Base-by-base conservation (phyloP, 92 coral and sea anemone species). In the Paramuricea clavata region DNA sequence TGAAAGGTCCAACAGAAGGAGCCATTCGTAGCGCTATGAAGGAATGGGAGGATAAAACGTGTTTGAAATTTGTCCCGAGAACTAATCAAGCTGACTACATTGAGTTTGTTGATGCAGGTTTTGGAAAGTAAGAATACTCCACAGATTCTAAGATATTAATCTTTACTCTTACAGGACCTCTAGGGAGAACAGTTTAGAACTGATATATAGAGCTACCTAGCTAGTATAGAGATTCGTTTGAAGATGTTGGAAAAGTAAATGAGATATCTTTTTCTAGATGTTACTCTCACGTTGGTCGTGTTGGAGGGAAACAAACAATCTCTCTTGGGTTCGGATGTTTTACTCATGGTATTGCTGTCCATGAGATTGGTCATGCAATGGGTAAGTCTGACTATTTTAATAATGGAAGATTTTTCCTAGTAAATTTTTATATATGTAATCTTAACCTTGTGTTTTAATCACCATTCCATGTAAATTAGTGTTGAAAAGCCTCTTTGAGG, bases 351-450 rank as follows among this genome's bases (percentile, higher is more conserved):
- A 89, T 93, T 15, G 98, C 88, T 0, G 88, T 95, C 3, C 98
- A 95, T 80, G 98, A 95, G 83, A 93, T 95, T 21, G 98, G 98
- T 0, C 98, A 95, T 36, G 98, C 97, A 16, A 74, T 93, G 25
- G 96, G 95, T 94, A 72, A n/a, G 76, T 15, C 2, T 50, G n/a
- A n/a, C n/a, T n/a, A n/a, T n/a, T n/a, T n/a, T n/a, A n/a, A n/a
- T n/a, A n/a, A n/a, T n/a, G n/a, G n/a, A n/a, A n/a, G n/a, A n/a
- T n/a, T n/a, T n/a, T n/a, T n/a, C n/a, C n/a, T n/a, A n/a, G n/a
- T n/a, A n/a, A n/a, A n/a, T n/a, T n/a, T n/a, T n/a, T n/a, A n/a
- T n/a, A n/a, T n/a, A n/a, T n/a, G n/a, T n/a, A n/a, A n/a, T n/a
- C n/a, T n/a, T n/a, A n/a, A n/a, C n/a, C n/a, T n/a, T n/a, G n/a